phyloP scores from a whole-genome alignment of 2,797 vertebrate species.

The Sebastolobus alascanus region DNA sequence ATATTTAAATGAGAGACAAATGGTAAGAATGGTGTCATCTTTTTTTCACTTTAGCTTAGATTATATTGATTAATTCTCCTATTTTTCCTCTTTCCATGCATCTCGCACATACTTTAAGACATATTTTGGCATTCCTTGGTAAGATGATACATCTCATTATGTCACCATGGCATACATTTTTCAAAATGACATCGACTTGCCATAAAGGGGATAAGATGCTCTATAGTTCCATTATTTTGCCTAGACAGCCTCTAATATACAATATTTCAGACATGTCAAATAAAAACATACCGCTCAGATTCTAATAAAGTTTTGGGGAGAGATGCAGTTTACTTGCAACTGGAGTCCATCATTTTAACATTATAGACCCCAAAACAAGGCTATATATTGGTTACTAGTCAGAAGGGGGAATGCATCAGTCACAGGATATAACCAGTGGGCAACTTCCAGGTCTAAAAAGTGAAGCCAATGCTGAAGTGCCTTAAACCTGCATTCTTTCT shows the following conservation, averaged over 20 bases:
- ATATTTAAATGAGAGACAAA: constrained; percentile 9
- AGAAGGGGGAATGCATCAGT: background rate
- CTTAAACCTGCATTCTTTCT: too few species aligned
- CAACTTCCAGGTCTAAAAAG: too few species aligned
- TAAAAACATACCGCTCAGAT: background rate
- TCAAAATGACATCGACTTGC: background rate
- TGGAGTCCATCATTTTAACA: background rate
- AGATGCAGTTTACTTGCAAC: background rate
- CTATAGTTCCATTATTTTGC: background rate
- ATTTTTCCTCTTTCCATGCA: background rate
- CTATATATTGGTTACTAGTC: background rate
- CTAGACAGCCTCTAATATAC: too few species aligned
- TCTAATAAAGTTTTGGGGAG: background rate
- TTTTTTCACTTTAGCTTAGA: background rate
- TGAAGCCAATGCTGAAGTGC: too few species aligned
- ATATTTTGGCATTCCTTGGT: background rate
- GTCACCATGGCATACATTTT: background rate
- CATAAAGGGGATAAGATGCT: background rate
- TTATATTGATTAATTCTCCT: background rate
- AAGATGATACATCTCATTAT: background rate
- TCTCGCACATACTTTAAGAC: background rate
- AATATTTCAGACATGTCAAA: background rate
- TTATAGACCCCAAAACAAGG: background rate
- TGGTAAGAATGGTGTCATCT: background rate
- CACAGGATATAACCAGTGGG: background rate